These are phyloP conservation scores for Penaeus indicus DNA, from an alignment of 1,140 invertebrate genomes.

Conservation along the genomic window DNA sequence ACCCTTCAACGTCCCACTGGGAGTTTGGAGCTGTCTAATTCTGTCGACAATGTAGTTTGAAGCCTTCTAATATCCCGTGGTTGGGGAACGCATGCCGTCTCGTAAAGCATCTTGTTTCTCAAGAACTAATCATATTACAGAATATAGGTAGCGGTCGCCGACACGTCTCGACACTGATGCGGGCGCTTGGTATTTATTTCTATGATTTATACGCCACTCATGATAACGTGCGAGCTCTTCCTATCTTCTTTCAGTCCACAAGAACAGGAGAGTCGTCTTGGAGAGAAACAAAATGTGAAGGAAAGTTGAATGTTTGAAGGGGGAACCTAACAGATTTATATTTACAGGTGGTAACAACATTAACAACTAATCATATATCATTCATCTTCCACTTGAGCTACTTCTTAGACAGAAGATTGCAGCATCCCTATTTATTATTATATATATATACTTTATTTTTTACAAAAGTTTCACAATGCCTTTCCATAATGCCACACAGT, in stretches of 20 bases:
- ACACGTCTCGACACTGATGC: too few relatives aligned
- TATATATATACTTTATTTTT: neutral
- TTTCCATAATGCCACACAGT: slow-evolving; percentile 38
- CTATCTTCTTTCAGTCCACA: too few relatives aligned
- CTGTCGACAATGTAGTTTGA: too few relatives aligned
- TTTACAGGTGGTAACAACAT: slow-evolving; percentile 61
- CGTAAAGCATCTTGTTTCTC: slow-evolving; percentile 11
- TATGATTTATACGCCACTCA: too few relatives aligned
- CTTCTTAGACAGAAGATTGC: slow-evolving; percentile 39
- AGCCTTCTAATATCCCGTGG: too few relatives aligned
- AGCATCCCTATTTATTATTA: slow-evolving; percentile 23
- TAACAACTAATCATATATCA: slow-evolving; percentile 34
- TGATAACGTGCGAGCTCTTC: too few relatives aligned
- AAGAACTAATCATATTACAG: too few relatives aligned
- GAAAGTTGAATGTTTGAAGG: neutral
- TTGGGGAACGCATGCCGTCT: slow-evolving; percentile 33
- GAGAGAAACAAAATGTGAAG: slow-evolving; percentile 18
- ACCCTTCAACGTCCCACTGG: too few relatives aligned
- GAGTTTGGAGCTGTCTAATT: too few relatives aligned
- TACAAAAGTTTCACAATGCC: slow-evolving; percentile 19
- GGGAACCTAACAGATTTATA: slow-evolving; percentile 40
- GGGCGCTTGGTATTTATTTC: too few relatives aligned
- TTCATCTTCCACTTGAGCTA: slow-evolving; percentile 42
- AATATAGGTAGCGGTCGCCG: too few relatives aligned
- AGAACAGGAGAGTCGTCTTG: neutral